Base-by-base conservation (phyloP, 2,797 vertebrate genomes). In the Hoplostethus atlanticus region DNA sequence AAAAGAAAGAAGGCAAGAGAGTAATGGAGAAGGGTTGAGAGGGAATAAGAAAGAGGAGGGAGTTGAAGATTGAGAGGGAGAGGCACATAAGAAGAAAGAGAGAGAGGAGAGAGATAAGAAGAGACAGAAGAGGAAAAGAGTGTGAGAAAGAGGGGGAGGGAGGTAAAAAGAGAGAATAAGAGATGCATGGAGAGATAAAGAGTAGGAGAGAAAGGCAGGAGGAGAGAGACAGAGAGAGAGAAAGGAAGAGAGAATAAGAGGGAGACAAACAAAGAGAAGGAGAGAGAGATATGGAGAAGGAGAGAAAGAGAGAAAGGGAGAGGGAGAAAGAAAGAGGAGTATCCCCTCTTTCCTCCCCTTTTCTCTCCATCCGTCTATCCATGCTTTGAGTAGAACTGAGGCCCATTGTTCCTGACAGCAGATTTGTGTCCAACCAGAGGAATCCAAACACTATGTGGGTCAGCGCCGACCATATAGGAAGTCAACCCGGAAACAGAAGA, bases 381-480 rank as follows among this genome's bases (percentile, higher is more conserved):
- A 6, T 60, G 58, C 65, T 67, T 36, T 40, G 47, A 79, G 52
- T 9, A 69, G 77, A 92, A 88, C 84, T 84, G 81, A 88, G 70
- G 66, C 55, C 71, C 65, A 67, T 87, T 90, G 84, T 89, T 82
- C 56, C 47, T 5, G 31, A 64, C 25, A 58, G 54, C 64, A 78
- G 68, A 83, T 71, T 57, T 64, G 55, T 48, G 72, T 55, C 60
- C 54, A 61, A 80, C 81, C 68, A 65, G 58, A 81, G 57, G 30
- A 73, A 81, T 83, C 74, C 63, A 83, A 86, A 86, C 85, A 81
- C 61, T 69, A 84, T 76, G 57, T 79, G 73, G 79, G 69, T 87
- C 83, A 83, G 79, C 59, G 55, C 57, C 31, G 53, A 63, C 28
- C 66, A 74, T 64, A 74, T 1, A 17, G 42, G 66, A 77, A 40